A percentile compares a stretch with the other conserved stretches of the same genome.
Conservation (phyloP, 2,888 invertebrate genomes). For the Tolmerus cingulatus region DNA sequence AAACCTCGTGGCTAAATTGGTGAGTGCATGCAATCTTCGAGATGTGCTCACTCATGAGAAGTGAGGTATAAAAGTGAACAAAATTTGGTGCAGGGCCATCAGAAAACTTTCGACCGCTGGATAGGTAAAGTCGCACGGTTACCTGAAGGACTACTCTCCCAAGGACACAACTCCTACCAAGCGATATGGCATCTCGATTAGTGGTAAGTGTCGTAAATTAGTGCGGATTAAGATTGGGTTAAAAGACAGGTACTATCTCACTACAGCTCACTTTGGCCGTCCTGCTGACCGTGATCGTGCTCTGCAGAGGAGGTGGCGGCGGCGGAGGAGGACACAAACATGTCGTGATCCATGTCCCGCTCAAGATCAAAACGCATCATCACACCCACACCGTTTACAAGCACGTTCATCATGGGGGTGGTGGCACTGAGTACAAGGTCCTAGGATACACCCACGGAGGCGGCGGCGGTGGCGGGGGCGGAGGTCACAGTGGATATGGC, state of each 20-base stretch:
- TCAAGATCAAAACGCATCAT: constrained; percentile 78
- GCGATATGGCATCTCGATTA: constrained; percentile 65
- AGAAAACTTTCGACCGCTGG: constrained; percentile 49
- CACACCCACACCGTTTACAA: constrained; percentile 82
- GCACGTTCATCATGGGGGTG: constrained; percentile 72
- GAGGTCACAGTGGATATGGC: constrained; percentile 45
- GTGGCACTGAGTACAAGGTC: constrained; percentile 59
- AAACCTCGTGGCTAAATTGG: constrained; percentile 15
- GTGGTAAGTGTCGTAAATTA: constrained; percentile 63
- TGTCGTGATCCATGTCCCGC: constrained; percentile 80
- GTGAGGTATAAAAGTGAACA: constrained; percentile 47
- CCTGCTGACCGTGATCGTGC: constrained; percentile 63
- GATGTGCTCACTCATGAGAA: constrained; percentile 47
- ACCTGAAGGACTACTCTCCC: constrained; percentile 44
- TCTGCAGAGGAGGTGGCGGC: constrained; percentile 59
- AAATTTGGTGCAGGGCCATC: constrained; percentile 60
- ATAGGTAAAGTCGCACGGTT: background rate
- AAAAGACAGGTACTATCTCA: background rate
- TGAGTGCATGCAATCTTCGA: constrained; percentile 37
- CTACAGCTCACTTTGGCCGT: constrained; percentile 57
- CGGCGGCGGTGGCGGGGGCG: constrained; percentile 54
- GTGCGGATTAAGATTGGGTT: background rate
- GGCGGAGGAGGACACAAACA: constrained; percentile 71
- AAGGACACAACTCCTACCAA: constrained; percentile 36
- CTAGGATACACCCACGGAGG: constrained; percentile 61